Evolutionary conservation across 1,140 invertebrate genomes (phyloP), one percentile per base, ranked within the genome.

Genomic region (Hyles vespertilio): DNA sequence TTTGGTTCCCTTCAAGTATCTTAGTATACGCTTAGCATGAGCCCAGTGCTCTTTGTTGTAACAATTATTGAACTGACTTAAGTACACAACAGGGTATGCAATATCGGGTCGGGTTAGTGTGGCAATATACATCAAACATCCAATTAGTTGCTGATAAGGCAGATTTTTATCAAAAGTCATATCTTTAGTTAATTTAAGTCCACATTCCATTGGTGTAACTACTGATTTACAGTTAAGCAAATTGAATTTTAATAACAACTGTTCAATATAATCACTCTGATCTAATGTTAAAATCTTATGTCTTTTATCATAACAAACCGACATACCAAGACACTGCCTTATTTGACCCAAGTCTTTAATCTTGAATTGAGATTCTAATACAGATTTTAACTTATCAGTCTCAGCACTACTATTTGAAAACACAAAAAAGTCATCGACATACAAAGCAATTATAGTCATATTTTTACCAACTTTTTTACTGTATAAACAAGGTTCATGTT

Each of bases 91-190:
- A 5, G 36, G 4, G 3, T 40, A 40, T 5, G 8, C 36, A 40
- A 40, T 40, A 40, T 40, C 36, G 8, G 36, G 36, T 40, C 51
- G 8, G 3, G 51, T 40, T 1, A 52, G 10, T n/a, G 36, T 33
- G 36, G 34, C 32, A 6, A 52, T 3, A 12, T 52, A 52, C 51
- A 52, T 52, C 10, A 52, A 33, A 34, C 32, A n/a, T 3, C 51
- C 51, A 36, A 52, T 52, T 5, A 52, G 10, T 52, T 52, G 51
- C 33, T 52, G 51, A 52, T 52, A 52, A n/a, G 51, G 51, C 5
- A 36, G 4, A 7, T 52, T 34, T 3, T 34, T 9, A 3, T 36
- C 11, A 52, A 32, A 52, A 11, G 7, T 34, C 32, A 34, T 33
- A 52, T n/a, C 32, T 4, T 52, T 52, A 36, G 7, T 36, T 6